Base-by-base conservation (phyloP, 2,797 vertebrate genomes). In the Alca torda region DNA sequence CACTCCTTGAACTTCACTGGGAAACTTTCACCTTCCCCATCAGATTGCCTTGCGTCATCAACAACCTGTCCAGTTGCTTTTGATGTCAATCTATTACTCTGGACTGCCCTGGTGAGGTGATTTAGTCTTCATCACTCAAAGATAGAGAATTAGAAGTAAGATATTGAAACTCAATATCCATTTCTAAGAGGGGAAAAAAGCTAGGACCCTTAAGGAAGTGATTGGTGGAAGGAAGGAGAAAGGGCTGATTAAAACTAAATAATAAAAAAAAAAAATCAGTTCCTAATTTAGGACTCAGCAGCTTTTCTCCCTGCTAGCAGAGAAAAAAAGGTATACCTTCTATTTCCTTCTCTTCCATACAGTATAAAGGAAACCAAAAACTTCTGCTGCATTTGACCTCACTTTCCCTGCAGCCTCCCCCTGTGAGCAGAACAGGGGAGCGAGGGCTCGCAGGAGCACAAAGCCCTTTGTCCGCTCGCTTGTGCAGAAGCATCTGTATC, bases 371-470 rank as follows among this genome's bases (percentile, higher is more conserved):
- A 60, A 77, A 85, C 16, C 6, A 59, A 89, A 53, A 26, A 0
- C 9, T 67, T 24, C 26, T 67, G 13, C 43, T 35, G 3, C 14
- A 30, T 74, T 53, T 30, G 25, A 13, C 25, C 12, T 59, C 1
- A 0, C 5, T 3, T 18, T 30, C 17, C 26, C 64, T 30, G 53
- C 46, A 84, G 69, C 10, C 41, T 64, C 31, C 30, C 61, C 14
- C 41, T 4, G 2, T 10, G 56, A 45, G 59, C 53, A 93, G 61
- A 14, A 46, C 24, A 67, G 24, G 10, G 9, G 54, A 54, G 43
- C 0, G 0, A 37, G 70, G 43, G 67, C 43, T 56, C 6, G 2
- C 17, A 43, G 59, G 21, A 76, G 37, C 3, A 0, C 30, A 1
- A 2, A 54, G 68, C 23, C 48, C 51, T 51, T 20, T 9, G 33